A percentile compares a stretch with the other conserved stretches of the same genome.
phyloP scores from a whole-genome alignment of 2,113 vertebrate genomes.

The Microtus oregoni region DNA sequence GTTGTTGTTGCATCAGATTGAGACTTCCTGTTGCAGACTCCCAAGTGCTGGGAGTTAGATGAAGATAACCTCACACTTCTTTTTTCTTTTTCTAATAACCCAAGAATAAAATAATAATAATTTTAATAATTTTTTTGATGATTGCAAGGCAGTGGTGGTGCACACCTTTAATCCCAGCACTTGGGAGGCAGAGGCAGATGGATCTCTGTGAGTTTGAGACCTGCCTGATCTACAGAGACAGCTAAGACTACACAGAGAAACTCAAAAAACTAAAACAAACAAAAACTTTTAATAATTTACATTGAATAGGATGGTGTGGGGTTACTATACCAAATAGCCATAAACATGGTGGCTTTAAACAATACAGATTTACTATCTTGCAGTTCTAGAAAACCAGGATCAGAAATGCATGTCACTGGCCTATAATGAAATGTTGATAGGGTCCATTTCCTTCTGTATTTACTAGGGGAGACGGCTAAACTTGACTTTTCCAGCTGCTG shows the following conservation, averaged over 20 bases:
- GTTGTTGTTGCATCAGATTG: not conserved
- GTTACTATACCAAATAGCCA: not conserved
- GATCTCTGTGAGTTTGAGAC: not conserved
- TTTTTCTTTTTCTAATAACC: not conserved
- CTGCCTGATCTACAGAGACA: not conserved
- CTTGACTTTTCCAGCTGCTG: constrained; percentile 29
- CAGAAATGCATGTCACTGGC: not conserved
- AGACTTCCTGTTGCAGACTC: not conserved
- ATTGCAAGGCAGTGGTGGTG: not conserved
- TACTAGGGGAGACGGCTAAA: not conserved
- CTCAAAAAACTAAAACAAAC: not conserved
- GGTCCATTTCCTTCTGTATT: not conserved
- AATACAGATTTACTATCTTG: not conserved
- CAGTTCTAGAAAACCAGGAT: not conserved
- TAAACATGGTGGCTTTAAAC: not conserved
- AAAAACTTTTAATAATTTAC: constrained; percentile 5
- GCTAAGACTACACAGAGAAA: not conserved
- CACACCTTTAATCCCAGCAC: not conserved
- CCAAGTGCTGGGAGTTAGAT: not conserved
- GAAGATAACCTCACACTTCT: not conserved
- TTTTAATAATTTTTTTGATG: not conserved
- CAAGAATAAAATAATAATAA: no score
- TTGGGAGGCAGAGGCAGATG: not conserved
- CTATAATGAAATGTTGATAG: not conserved
- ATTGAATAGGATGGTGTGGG: not conserved